A percentile compares a stretch with the other conserved stretches of the same genome.
These are phyloP conservation scores for Podarcis siculus DNA, from an alignment of 2,797 vertebrate genomes.

Conservation along the genomic window DNA sequence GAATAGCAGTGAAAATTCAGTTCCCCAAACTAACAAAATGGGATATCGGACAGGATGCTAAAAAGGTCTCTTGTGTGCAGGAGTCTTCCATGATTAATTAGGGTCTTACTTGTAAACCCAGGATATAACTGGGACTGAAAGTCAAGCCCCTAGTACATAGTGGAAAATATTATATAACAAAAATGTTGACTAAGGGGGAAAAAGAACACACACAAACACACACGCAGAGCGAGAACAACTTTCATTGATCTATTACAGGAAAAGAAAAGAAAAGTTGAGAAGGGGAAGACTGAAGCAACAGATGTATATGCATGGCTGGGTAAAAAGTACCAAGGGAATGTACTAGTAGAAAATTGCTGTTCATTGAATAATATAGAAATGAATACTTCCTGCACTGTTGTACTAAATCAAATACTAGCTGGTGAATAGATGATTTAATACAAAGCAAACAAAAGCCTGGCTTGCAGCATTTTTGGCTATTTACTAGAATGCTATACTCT, in stretches of 20 bases:
- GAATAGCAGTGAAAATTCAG: conserved; percentile 73
- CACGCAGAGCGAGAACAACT: background rate
- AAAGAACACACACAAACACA: background rate
- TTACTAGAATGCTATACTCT: background rate
- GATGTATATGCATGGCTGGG: rapidly evolving
- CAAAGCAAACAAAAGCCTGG: conserved; percentile 1
- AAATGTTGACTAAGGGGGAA: background rate
- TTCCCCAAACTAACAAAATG: conserved; percentile 31
- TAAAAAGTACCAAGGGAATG: background rate
- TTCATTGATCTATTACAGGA: conserved; percentile 3
- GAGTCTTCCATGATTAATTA: background rate
- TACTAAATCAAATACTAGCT: conserved; percentile 19
- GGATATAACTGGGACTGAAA: background rate
- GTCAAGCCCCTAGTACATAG: background rate
- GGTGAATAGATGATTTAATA: conserved; percentile 6
- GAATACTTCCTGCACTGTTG: conserved; percentile 7
- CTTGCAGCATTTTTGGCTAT: background rate
- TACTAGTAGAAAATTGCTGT: background rate
- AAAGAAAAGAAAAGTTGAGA: conserved; percentile 9
- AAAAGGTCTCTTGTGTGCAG: background rate
- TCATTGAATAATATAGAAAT: conserved; percentile 23
- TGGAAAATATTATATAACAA: background rate
- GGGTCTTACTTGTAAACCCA: background rate
- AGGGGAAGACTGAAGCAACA: background rate
- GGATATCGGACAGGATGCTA: background rate